Evolutionary conservation across 2,797 vertebrate genomes (phyloP), one percentile per base, ranked within the genome.

Genomic region (Enteromius paludinosus): DNA sequence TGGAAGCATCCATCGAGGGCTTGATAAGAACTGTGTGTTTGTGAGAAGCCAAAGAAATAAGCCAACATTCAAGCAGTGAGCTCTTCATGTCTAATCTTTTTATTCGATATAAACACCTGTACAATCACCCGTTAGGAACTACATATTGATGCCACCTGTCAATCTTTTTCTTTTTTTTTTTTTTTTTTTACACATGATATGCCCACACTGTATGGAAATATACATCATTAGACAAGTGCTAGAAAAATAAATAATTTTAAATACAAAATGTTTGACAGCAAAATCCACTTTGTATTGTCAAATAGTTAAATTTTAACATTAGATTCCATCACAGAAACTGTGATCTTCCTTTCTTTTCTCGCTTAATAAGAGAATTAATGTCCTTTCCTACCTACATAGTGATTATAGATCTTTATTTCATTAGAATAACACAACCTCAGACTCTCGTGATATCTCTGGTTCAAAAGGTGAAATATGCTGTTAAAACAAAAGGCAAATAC

Each of bases 161-260:
- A 91, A 90, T 90, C 88, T 89, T 59, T 90, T 41, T 35, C 5
- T 41, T 41, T 41, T 2, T 41, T 38, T 38, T 38, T 38, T 41
- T 41, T 41, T 9, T 41, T 93, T 49, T 89, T 87, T 84, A 66
- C 90, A 23, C 76, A 77, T 66, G 35, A 82, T 93, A 90, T 91
- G 89, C 89, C 89, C 90, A 79, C 78, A 78, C 75, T 85, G 78
- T 84, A 78, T 85, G 85, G 74, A 92, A 93, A 90, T 91, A 89
- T 86, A 83, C 87, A 82, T 87, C 86, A 89, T 89, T 89, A 90
- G 84, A 89, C 86, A 91, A 92, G 92, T 94, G 93, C 92, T 95
- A 95, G 93, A 96, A 95, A 96, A 97, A 97, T 97, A 97, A 97
- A 98, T 96, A 96, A 93, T 96, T 96, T 95, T 96, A 95, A 83